Conservation (phyloP, 1,140 invertebrate species). For the Zaprionus taronus region DNA sequence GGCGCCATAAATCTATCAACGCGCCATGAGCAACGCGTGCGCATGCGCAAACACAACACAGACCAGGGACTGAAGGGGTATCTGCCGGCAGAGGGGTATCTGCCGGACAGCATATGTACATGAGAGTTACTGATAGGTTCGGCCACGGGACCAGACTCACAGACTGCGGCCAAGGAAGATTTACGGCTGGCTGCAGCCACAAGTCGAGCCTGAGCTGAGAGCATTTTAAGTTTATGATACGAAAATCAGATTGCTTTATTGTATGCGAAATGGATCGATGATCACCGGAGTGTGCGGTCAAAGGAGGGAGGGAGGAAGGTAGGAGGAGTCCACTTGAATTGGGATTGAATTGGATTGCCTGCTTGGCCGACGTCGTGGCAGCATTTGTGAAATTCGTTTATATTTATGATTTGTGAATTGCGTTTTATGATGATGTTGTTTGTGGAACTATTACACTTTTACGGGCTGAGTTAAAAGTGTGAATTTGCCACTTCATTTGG, state of each 20-base stretch:
- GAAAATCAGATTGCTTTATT: conserved; percentile 83
- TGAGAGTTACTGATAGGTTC: conserved; percentile 65
- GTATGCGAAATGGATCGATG: conserved; percentile 81
- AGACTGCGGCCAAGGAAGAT: conserved; percentile 54
- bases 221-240: conserved; percentile 81
- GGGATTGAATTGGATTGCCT: conserved; percentile 29
- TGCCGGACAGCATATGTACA: conserved; percentile 48
- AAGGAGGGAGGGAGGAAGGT: neutral
- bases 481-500: conserved; percentile 83
- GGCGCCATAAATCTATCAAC: conserved; percentile 84
- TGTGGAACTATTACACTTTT: conserved; percentile 74
- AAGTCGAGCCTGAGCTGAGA: conserved; percentile 31
- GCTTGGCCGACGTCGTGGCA: neutral
- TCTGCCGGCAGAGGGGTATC: conserved; percentile 13
- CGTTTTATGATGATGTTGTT: conserved; percentile 82
- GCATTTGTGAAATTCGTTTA: conserved; percentile 69
- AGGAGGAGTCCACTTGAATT: conserved; percentile 36
- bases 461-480: conserved; percentile 68
- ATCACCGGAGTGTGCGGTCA: conserved; percentile 20
- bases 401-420: conserved; percentile 84
- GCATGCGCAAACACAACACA: conserved; percentile 72
- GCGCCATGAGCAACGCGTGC: conserved; percentile 66
- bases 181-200: conserved; percentile 63
- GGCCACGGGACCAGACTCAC: conserved; percentile 3
- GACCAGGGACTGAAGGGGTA: conserved; percentile 7